phyloP scores from a whole-genome alignment of 2,113 vertebrate genomes.

The Stigmatopora nigra region DNA sequence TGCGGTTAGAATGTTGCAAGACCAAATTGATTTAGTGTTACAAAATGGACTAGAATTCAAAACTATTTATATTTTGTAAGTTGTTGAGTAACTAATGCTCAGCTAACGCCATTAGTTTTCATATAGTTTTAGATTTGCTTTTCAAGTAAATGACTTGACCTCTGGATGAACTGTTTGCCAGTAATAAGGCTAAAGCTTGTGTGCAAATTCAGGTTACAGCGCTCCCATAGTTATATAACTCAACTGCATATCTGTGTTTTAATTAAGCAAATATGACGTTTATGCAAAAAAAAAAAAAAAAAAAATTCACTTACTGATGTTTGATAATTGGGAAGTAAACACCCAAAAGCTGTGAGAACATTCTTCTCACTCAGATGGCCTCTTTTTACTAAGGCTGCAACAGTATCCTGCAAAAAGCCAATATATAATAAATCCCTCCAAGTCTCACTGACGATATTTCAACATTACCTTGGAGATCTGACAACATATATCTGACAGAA shows the following conservation, averaged over 20 bases:
- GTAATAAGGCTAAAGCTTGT: too few species aligned
- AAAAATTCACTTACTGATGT: constrained; percentile 71
- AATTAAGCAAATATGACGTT: background rate
- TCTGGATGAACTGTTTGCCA: too few species aligned
- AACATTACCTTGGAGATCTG: constrained; percentile 63
- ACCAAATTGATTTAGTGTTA: background rate
- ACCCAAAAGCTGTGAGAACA: constrained; percentile 70
- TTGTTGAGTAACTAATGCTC: too few species aligned
- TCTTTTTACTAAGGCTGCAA: constrained; percentile 72
- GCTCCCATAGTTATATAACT: too few species aligned
- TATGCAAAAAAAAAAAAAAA: background rate
- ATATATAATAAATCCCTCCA: constrained; percentile 1
- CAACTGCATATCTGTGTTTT: too few species aligned
- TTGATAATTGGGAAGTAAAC: constrained; percentile 74
- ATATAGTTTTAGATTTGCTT: too few species aligned
- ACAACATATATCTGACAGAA: constrained; percentile 79
- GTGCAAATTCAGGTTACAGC: too few species aligned
- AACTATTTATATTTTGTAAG: too few species aligned
- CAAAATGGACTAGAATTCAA: background rate
- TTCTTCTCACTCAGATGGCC: constrained; percentile 77
- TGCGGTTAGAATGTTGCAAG: background rate
- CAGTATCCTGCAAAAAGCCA: constrained; percentile 68
- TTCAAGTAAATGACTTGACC: too few species aligned
- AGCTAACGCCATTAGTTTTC: too few species aligned
- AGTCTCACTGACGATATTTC: background rate